Evolutionary conservation across 2,113 vertebrate species (phyloP).

Genomic region (Thomomys bottae): DNA sequence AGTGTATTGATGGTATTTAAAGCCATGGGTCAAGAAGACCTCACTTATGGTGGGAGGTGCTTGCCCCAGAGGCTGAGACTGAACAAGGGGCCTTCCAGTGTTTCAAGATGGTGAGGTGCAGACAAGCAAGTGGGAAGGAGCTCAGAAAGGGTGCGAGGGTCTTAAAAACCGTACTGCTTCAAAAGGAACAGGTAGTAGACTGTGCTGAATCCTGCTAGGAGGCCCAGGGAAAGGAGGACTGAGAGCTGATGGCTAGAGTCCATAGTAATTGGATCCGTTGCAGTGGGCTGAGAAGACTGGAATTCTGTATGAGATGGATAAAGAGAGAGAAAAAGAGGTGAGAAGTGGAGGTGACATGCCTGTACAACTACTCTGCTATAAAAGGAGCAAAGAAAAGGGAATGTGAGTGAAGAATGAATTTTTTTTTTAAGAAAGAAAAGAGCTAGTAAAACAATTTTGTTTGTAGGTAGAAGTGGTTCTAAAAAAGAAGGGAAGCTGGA

Average conservation of each 20-base stretch:
- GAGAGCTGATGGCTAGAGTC: neutral
- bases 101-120: neutral
- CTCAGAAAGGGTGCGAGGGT: neutral
- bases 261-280: neutral
- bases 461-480: neutral
- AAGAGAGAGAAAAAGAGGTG: neutral
- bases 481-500: neutral
- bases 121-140: neutral
- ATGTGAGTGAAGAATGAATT: neutral
- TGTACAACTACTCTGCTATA: neutral
- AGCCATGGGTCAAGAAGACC: neutral
- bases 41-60: neutral
- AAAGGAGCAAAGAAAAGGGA: neutral
- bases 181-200: neutral
- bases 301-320: neutral
- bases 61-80: neutral
- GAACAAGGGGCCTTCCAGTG: neutral
- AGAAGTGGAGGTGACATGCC: neutral
- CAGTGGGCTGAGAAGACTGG: neutral
- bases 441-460: neutral
- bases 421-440: neutral
- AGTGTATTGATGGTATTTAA: neutral
- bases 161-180: neutral
- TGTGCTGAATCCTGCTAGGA: neutral
- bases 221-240: neutral